Evolutionary conservation across 2,797 vertebrate species (phyloP).

Genomic region (Anisognathus igniventris): DNA sequence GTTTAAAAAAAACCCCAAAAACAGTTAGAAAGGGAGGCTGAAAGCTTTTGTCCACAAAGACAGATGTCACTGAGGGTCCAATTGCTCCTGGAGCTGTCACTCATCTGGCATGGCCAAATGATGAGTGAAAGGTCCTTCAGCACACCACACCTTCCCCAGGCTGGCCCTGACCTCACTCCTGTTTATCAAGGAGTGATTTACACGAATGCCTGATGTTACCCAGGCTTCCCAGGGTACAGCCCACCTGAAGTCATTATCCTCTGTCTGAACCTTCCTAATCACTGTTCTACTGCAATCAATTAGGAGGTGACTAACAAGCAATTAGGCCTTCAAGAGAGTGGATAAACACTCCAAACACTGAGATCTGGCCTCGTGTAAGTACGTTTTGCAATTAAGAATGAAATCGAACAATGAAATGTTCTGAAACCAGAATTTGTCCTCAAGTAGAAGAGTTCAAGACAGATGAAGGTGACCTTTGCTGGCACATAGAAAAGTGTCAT

Average conservation of each 20-base stretch:
- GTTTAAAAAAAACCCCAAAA: background rate
- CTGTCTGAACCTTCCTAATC: background rate
- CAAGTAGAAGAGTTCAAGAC: background rate
- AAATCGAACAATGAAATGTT: background rate
- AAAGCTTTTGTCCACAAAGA: background rate
- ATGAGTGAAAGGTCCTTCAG: background rate
- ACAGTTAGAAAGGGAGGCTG: background rate
- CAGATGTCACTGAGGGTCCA: background rate
- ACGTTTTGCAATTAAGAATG: background rate
- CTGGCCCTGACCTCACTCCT: background rate
- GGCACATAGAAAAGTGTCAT: background rate
- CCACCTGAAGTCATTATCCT: background rate
- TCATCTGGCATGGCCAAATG: background rate
- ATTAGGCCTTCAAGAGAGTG: background rate
- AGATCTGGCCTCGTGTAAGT: background rate
- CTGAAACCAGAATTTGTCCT: background rate
- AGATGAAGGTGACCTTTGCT: background rate
- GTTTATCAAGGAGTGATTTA: background rate
- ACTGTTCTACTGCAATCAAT: background rate
- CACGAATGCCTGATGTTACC: background rate
- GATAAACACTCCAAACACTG: background rate
- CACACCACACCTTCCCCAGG: background rate
- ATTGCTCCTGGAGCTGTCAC: background rate
- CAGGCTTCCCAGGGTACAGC: background rate
- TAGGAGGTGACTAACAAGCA: slow-evolving; percentile 25